phyloP scores from a whole-genome alignment of 2,888 invertebrate species.

The Pocota personata region DNA sequence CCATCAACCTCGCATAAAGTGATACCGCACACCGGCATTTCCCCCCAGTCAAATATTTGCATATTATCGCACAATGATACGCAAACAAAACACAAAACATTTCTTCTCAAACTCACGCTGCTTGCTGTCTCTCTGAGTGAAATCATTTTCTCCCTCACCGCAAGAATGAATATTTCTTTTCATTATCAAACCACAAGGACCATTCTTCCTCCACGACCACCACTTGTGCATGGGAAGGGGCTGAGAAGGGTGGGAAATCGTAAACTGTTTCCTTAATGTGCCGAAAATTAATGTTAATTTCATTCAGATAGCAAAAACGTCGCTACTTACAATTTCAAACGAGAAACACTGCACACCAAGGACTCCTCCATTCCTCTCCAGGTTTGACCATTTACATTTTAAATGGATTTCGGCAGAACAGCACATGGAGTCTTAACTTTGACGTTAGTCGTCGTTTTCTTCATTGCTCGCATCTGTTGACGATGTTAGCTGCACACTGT shows the following conservation, averaged over 20 bases:
- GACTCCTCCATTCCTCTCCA: slow-evolving; percentile 3
- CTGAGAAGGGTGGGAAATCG: slow-evolving; percentile 42
- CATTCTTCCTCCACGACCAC: not conserved
- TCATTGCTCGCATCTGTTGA: slow-evolving; percentile 70
- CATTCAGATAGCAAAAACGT: slow-evolving; percentile 73
- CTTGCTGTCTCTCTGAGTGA: slow-evolving; percentile 12
- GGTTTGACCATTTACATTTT: slow-evolving; percentile 73
- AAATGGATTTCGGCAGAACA: slow-evolving; percentile 62
- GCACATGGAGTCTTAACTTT: slow-evolving; percentile 21
- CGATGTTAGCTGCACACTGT: slow-evolving; percentile 53
- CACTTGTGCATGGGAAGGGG: not conserved
- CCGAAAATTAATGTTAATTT: slow-evolving; percentile 74
- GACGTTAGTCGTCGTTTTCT: slow-evolving; percentile 12
- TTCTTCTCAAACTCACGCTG: slow-evolving; percentile 21
- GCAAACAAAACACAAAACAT: slow-evolving; percentile 58
- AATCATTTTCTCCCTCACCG: slow-evolving; percentile 59
- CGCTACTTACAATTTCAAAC: slow-evolving; percentile 69
- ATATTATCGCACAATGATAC: slow-evolving; percentile 71
- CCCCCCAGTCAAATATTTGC: slow-evolving; percentile 51
- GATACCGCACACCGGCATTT: slow-evolving; percentile 4
- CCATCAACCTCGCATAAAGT: not conserved
- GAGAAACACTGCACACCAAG: slow-evolving; percentile 24
- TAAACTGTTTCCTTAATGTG: slow-evolving; percentile 72
- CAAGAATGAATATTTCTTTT: slow-evolving; percentile 71
- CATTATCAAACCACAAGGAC: slow-evolving; percentile 71